Conservation (phyloP, 37 sponge, comb jelly and placozoan species). For the Chondrilla cf. caribensis region DNA sequence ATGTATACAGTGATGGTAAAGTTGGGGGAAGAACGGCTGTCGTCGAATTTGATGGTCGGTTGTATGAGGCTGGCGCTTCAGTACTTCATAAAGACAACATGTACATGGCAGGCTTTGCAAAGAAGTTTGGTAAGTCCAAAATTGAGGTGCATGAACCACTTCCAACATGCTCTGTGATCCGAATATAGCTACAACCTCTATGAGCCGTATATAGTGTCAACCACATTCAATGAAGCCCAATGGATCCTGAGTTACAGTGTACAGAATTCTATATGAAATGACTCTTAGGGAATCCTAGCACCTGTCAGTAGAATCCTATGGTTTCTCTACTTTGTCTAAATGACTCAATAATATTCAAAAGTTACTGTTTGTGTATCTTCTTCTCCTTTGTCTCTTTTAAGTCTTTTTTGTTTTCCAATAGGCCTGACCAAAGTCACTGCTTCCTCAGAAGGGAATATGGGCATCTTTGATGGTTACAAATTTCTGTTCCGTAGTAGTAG, state of each 20-base stretch:
- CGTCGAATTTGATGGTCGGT: constrained; percentile 50
- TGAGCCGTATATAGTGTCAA: no score
- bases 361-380: no score
- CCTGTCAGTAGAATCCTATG: no score
- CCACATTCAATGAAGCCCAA: neutral
- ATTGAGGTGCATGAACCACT: no score
- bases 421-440: constrained; percentile 21
- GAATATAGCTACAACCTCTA: no score
- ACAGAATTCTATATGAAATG: no score
- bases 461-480: constrained; percentile 58
- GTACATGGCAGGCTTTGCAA: constrained; percentile 67
- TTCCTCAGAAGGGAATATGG: constrained; percentile 34
- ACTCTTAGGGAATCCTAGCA: no score
- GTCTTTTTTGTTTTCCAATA: neutral
- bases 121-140: constrained; percentile 50
- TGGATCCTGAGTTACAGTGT: neutral
- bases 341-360: no score
- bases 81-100: constrained; percentile 78
- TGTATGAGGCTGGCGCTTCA: constrained; percentile 80
- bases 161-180: no score
- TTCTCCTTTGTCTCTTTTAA: no score
- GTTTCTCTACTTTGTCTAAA: no score
- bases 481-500: constrained; percentile 54
- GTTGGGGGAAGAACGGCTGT: constrained; percentile 74
- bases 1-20: constrained; percentile 62